Evolutionary conservation across 37 sponge, comb jelly and placozoan species (phyloP).

Genomic region (Aplysina aerophoba): DNA sequence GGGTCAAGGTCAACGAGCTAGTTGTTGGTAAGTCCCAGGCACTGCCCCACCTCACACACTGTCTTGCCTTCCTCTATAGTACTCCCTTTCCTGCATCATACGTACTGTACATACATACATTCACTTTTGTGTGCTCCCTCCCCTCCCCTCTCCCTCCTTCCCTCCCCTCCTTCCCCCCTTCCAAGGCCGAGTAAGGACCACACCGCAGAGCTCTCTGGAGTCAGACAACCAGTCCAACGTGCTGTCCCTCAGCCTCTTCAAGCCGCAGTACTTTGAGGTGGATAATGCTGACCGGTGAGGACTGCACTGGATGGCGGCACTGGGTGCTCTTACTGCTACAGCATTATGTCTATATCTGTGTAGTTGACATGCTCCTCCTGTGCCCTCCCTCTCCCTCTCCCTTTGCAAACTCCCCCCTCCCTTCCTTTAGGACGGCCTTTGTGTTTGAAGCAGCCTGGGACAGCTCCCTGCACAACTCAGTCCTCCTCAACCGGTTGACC

Average conservation of each 20-base stretch:
- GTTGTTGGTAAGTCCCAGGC: conserved; percentile 79
- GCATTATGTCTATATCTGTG: too few relatives aligned
- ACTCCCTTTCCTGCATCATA: neutral
- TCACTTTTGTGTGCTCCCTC: neutral
- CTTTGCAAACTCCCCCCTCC: too few relatives aligned
- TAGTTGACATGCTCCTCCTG: too few relatives aligned
- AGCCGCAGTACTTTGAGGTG: conserved; percentile 25
- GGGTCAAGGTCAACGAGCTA: conserved; percentile 71
- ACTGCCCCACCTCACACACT: too few relatives aligned
- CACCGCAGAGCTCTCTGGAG: conserved; percentile 34
- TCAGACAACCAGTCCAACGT: conserved; percentile 59
- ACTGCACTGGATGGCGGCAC: too few relatives aligned
- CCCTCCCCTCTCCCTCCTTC: neutral
- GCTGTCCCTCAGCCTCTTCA: conserved; percentile 64
- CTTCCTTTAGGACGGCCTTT: conserved; percentile 46
- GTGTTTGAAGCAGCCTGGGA: conserved; percentile 93
- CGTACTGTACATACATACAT: neutral
- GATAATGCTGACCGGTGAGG: conserved; percentile 49
- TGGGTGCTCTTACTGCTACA: too few relatives aligned
- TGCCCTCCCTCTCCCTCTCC: too few relatives aligned
- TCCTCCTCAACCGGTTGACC: conserved; percentile 84
- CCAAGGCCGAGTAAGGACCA: conserved; percentile 67
- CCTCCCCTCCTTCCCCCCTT: neutral
- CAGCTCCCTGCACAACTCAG: conserved; percentile 92
- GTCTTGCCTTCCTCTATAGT: too few relatives aligned